Percentiles rank a stretch among this genome's conserved stretches.
These are phyloP conservation scores for Mormyrops attenuatus DNA, from an alignment of 2,797 vertebrate genomes.

Conservation along the genomic window DNA sequence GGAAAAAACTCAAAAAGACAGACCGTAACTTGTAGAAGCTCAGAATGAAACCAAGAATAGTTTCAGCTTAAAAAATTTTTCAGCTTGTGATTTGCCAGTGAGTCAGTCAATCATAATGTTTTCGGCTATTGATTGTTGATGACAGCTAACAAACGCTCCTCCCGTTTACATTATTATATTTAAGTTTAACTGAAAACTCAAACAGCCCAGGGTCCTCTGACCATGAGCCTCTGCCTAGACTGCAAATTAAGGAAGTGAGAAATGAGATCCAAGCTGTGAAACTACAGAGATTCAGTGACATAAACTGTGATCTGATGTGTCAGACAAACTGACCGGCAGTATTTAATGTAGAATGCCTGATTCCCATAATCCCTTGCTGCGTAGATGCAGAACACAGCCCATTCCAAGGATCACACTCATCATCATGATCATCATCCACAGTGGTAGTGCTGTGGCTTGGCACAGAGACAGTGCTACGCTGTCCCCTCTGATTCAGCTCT, in stretches of 20 bases:
- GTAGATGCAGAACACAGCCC: not conserved
- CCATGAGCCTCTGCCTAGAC: not conserved
- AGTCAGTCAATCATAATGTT: not conserved
- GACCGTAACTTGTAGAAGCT: not conserved
- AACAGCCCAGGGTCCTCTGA: not conserved
- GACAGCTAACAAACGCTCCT: not conserved
- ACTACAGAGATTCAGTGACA: not conserved
- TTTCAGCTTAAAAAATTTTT: not conserved
- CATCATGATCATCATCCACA: not conserved
- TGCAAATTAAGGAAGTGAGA: not conserved
- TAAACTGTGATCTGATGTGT: not conserved
- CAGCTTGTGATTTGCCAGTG: not conserved
- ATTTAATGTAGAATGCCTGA: not conserved
- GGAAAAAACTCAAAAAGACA: not conserved
- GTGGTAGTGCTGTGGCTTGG: not conserved
- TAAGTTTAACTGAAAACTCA: not conserved
- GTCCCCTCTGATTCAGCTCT: conserved; percentile 32
- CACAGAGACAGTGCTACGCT: not conserved
- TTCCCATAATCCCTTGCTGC: not conserved
- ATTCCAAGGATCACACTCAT: not conserved
- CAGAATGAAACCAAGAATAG: not conserved
- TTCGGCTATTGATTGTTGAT: not conserved
- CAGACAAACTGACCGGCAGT: not conserved
- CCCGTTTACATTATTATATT: no score
- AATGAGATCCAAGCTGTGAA: not conserved